Evolutionary conservation across 1,140 invertebrate genomes (phyloP).

Genomic region (Drosophila nikananu): DNA sequence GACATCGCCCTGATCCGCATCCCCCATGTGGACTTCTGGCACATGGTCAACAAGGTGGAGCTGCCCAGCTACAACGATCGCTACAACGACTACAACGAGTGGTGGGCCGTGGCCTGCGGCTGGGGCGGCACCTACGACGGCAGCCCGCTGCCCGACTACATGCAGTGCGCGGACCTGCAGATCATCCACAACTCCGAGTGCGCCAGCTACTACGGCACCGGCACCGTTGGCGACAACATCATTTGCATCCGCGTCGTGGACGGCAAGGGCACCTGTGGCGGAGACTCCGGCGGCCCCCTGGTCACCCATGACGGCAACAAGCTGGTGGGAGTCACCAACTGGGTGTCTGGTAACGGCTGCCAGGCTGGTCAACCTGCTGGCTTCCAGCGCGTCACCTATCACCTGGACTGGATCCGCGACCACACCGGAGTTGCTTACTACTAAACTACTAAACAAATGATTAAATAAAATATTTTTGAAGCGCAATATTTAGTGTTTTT

Average conservation of each 20-base stretch:
- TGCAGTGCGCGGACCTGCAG: conserved; percentile 61
- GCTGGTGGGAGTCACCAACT: conserved; percentile 53
- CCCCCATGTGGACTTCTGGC: conserved; percentile 40
- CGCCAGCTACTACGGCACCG: conserved; percentile 1
- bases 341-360: conserved; percentile 53
- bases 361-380: conserved; percentile 61
- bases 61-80: conserved; percentile 45
- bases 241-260: conserved; percentile 66
- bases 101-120: conserved; percentile 52
- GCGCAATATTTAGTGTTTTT: too few relatives aligned
- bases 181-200: conserved; percentile 51
- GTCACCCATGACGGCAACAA: conserved; percentile 56
- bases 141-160: conserved; percentile 41
- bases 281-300: conserved; percentile 87
- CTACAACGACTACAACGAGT: conserved; percentile 41
- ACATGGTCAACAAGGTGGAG: conserved; percentile 47
- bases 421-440: too few relatives aligned
- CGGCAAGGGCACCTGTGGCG: conserved; percentile 77
- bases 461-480: too few relatives aligned
- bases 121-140: conserved; percentile 56
- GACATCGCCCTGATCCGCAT: conserved; percentile 42
- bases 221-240: conserved; percentile 37
- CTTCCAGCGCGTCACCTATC: too few relatives aligned
- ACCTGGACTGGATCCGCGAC: too few relatives aligned
- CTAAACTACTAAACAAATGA: too few relatives aligned